Percentiles rank a stretch among this genome's conserved stretches.
Conservation (phyloP, 92 coral and sea anemone genomes). For the Bergia sp. region DNA sequence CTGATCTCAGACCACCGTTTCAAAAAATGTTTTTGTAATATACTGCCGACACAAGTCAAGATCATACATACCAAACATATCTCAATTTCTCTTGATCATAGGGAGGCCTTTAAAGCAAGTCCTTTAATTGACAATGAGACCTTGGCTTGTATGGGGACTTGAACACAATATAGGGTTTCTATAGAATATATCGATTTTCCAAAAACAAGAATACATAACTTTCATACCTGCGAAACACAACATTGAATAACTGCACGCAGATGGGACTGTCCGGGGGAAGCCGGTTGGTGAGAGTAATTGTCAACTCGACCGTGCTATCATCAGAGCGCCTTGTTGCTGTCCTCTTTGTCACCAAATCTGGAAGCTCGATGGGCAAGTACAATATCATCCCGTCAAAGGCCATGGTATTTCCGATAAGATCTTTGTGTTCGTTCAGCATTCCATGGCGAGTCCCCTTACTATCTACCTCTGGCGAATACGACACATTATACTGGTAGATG, state of each 20-base stretch:
- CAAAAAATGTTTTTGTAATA: too few species aligned
- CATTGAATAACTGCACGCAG: slow-evolving; percentile 82
- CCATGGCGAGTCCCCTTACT: slow-evolving; percentile 81
- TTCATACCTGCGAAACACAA: slow-evolving; percentile 79
- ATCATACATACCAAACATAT: too few species aligned
- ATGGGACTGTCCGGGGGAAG: slow-evolving; percentile 77
- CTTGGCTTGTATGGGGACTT: too few species aligned
- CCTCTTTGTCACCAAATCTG: slow-evolving; percentile 70
- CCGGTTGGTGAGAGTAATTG: slow-evolving; percentile 84
- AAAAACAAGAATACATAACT: background rate
- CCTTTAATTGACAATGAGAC: too few species aligned
- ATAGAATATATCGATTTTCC: too few species aligned
- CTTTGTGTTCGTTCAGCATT: slow-evolving; percentile 70
- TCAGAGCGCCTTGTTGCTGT: slow-evolving; percentile 57
- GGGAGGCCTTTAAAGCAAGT: too few species aligned
- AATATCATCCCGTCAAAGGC: slow-evolving; percentile 98
- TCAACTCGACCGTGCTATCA: slow-evolving; percentile 73
- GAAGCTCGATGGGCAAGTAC: slow-evolving; percentile 78
- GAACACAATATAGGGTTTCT: background rate
- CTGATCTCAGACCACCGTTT: too few species aligned
- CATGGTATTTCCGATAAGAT: slow-evolving; percentile 68
- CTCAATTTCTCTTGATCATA: too few species aligned
- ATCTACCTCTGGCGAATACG: slow-evolving; percentile 83
- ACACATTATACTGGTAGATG: slow-evolving; percentile 89
- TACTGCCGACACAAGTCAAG: too few species aligned